A percentile compares a stretch with the other conserved stretches of the same genome.
phyloP scores from a whole-genome alignment of 2,888 invertebrate species.

The Drosophila multiciliata region DNA sequence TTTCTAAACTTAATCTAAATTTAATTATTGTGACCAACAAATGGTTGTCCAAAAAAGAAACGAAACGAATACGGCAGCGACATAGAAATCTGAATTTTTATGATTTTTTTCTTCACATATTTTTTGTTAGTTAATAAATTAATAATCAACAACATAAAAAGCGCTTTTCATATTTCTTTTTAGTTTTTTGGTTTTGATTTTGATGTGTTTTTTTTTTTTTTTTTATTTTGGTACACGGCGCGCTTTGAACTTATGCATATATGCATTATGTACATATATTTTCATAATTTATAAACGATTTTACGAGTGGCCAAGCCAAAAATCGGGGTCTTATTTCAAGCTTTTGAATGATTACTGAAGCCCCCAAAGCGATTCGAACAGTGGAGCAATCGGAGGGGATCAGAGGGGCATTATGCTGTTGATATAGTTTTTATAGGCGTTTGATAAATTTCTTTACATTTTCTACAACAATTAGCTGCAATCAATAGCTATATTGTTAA shows the following conservation, averaged over 20 bases:
- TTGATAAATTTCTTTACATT: slow-evolving; percentile 75
- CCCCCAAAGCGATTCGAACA: slow-evolving; percentile 54
- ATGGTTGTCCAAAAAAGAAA: slow-evolving; percentile 52
- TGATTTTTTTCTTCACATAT: slow-evolving; percentile 44
- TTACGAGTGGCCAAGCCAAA: slow-evolving; percentile 50
- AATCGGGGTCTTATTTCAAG: slow-evolving; percentile 61
- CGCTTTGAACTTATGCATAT: slow-evolving; percentile 70
- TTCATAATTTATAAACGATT: slow-evolving; percentile 79
- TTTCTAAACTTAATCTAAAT: slow-evolving; percentile 77
- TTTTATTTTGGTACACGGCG: slow-evolving; percentile 55
- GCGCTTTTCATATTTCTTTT: slow-evolving; percentile 74
- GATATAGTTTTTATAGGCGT: slow-evolving; percentile 79
- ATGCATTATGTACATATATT: slow-evolving; percentile 80
- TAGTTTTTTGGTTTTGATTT: slow-evolving; percentile 1
- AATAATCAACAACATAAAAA: slow-evolving; percentile 76
- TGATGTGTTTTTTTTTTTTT: slow-evolving; percentile 9
- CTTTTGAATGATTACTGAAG: slow-evolving; percentile 71
- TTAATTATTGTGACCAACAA: slow-evolving; percentile 79
- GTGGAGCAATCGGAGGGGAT: background rate
- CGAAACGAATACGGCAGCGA: slow-evolving; percentile 42
- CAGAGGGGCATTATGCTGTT: slow-evolving; percentile 43
- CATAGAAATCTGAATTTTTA: slow-evolving; percentile 61
- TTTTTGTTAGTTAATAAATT: slow-evolving; percentile 69
- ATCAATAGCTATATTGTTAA: slow-evolving; percentile 75
- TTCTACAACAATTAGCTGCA: slow-evolving; percentile 77